Conservation (phyloP, 2,113 vertebrate species). For the Corydoras maculifer region DNA sequence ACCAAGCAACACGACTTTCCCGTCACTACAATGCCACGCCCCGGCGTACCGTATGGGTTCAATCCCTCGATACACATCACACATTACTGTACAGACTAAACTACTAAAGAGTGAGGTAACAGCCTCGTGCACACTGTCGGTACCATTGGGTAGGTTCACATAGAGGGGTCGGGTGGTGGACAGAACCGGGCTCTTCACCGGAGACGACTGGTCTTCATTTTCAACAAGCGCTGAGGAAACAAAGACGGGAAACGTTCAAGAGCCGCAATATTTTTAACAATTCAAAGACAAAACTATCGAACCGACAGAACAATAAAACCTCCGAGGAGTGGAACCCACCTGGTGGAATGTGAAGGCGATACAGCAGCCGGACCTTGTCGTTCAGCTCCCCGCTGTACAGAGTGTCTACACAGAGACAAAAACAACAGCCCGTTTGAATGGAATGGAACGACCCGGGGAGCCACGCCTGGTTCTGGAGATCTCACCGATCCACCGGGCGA, state of each 20-base stretch:
- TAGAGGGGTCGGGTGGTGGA: constrained; percentile 80
- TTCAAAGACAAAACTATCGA: no score
- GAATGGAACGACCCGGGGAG: no score
- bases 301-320: no score
- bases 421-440: background rate
- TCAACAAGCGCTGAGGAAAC: constrained; percentile 75
- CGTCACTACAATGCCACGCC: no score
- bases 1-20: no score
- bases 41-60: no score
- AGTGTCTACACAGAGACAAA: constrained; percentile 66
- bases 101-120: no score
- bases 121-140: constrained; percentile 1
- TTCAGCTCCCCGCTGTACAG: constrained; percentile 93
- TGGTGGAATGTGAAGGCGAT: constrained; percentile 87
- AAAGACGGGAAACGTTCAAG: background rate
- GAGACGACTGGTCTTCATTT: constrained; percentile 76
- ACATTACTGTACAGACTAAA: no score
- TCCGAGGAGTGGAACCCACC: constrained; percentile 62
- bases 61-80: no score
- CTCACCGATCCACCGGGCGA: constrained; percentile 77
- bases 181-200: constrained; percentile 75
- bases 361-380: constrained; percentile 85
- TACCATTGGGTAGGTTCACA: constrained; percentile 73
- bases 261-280: no score
- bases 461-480: no score